Evolutionary conservation across 2,888 invertebrate genomes (phyloP).

Genomic region (Anorthoa munda): DNA sequence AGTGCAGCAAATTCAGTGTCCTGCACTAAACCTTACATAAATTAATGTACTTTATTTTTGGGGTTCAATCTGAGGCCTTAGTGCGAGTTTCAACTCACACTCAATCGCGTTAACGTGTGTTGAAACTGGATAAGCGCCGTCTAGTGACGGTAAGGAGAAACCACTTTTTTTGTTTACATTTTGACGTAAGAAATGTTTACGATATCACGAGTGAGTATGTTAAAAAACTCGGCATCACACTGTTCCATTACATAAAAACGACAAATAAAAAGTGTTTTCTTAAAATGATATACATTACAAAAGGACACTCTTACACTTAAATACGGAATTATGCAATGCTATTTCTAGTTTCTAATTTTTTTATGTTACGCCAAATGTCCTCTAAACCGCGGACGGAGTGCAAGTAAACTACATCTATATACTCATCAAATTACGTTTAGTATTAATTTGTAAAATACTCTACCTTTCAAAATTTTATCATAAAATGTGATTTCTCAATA

Average conservation of each 20-base stretch:
- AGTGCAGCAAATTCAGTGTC: slow-evolving; percentile 11
- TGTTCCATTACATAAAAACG: slow-evolving; percentile 7
- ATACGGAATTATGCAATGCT: slow-evolving; percentile 55
- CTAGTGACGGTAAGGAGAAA: no score
- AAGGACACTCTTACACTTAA: slow-evolving; percentile 26
- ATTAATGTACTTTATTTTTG: slow-evolving; percentile 49
- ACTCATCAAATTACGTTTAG: slow-evolving; percentile 17
- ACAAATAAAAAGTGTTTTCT: slow-evolving; percentile 7
- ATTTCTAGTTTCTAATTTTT: slow-evolving; percentile 26
- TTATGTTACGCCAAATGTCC: slow-evolving; percentile 35
- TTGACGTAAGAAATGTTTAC: no score
- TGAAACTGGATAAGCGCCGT: no score
- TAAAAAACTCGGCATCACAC: no score
- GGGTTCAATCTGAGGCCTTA: no score
- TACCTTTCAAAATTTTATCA: background rate
- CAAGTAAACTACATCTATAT: slow-evolving; percentile 23
- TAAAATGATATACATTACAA: slow-evolving; percentile 20
- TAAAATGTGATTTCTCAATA: background rate
- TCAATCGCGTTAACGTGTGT: no score
- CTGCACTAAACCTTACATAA: slow-evolving; percentile 15
- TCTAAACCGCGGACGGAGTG: slow-evolving; percentile 55
- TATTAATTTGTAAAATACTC: background rate
- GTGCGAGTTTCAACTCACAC: no score
- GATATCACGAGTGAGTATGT: no score
- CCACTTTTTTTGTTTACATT: no score